Conservation (phyloP, 1,140 invertebrate species). For the Listronotus bonariensis region DNA sequence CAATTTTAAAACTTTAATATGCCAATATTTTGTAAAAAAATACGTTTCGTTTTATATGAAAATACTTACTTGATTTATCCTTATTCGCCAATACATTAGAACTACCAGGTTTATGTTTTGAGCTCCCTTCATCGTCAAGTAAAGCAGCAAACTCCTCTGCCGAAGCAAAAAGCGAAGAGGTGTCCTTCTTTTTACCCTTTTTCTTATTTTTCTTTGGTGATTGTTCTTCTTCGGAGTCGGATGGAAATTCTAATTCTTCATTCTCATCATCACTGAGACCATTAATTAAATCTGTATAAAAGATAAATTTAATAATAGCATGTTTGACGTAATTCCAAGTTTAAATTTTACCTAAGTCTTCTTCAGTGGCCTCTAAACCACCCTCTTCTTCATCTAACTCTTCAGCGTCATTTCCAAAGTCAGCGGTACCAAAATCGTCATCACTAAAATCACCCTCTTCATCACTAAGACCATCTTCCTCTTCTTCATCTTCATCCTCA, state of each 20-base stretch:
- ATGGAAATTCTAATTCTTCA: conserved; percentile 36
- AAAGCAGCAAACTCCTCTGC: conserved; percentile 55
- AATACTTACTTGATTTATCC: conserved; percentile 53
- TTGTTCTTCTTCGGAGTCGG: conserved; percentile 44
- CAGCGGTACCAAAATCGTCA: conserved; percentile 32
- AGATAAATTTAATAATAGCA: conserved; percentile 6
- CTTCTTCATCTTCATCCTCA: conserved; percentile 32
- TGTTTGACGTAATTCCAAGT: not conserved
- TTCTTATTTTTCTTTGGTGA: conserved; percentile 38
- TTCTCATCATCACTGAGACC: conserved; percentile 46
- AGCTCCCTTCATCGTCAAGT: conserved; percentile 52
- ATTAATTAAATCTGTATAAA: conserved; percentile 38
- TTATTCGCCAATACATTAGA: conserved; percentile 50
- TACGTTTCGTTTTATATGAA: too few relatives aligned
- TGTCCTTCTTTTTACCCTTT: conserved; percentile 37
- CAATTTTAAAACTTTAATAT: too few relatives aligned
- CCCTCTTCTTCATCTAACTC: conserved; percentile 57
- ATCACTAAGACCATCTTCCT: conserved; percentile 58
- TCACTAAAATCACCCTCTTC: conserved; percentile 42
- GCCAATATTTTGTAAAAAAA: too few relatives aligned
- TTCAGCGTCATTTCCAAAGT: conserved; percentile 58
- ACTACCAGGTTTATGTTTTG: conserved; percentile 47
- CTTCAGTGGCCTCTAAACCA: conserved; percentile 55
- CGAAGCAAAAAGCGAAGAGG: conserved; percentile 50
- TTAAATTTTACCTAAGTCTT: conserved; percentile 51